Conservation (phyloP, 2,797 vertebrate species). For the Rhyacichthys aspro region DNA sequence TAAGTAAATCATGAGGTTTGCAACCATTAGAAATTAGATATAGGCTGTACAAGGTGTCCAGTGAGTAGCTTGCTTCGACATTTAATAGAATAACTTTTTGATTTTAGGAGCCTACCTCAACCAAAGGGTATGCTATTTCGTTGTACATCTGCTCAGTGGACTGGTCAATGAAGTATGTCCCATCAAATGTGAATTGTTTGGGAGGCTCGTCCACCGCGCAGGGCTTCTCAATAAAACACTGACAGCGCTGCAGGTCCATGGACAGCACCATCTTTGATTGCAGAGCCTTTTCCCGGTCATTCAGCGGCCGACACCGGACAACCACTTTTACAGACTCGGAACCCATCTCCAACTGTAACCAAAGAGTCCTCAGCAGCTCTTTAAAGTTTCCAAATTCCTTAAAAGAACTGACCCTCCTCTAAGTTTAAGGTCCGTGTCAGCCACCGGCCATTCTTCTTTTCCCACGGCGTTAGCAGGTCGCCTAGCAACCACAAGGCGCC, state of each 20-base stretch:
- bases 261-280: slow-evolving; percentile 77
- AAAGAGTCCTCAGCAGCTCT: not conserved
- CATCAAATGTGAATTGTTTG: slow-evolving; percentile 91
- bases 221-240: slow-evolving; percentile 86
- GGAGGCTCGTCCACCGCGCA: slow-evolving; percentile 76
- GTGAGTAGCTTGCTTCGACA: slow-evolving; percentile 45
- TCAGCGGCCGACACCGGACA: slow-evolving; percentile 86
- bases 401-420: no score
- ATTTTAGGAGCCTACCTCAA: slow-evolving; percentile 81
- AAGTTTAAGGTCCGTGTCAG: no score
- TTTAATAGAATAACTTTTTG: not conserved
- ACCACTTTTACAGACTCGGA: slow-evolving; percentile 88
- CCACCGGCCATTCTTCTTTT: slow-evolving; percentile 10
- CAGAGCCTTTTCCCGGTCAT: slow-evolving; percentile 80
- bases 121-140: slow-evolving; percentile 85
- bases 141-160: slow-evolving; percentile 91
- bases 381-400: not conserved
- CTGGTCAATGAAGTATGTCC: slow-evolving; percentile 83
- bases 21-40: slow-evolving; percentile 48
- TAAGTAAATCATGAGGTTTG: slow-evolving; percentile 52
- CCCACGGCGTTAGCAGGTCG: slow-evolving; percentile 54
- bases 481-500: slow-evolving; percentile 68
- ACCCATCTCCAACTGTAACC: slow-evolving; percentile 72
- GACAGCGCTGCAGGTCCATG: slow-evolving; percentile 78
- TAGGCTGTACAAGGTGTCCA: slow-evolving; percentile 48